Evolutionary conservation across 2,888 invertebrate species (phyloP).

Genomic region (Lasioglossum calceatum): DNA sequence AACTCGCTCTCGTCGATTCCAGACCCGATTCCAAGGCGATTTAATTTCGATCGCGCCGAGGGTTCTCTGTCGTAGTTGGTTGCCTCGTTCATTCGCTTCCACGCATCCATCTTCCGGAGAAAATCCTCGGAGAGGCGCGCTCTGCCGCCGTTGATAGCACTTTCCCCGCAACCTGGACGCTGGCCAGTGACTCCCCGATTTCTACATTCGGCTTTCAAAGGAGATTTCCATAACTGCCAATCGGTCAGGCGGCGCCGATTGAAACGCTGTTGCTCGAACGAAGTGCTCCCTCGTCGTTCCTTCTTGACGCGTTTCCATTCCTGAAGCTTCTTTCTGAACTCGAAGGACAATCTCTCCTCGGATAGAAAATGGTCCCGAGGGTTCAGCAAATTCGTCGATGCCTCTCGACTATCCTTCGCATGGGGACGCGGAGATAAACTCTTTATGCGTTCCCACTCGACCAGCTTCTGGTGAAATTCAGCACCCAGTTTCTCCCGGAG

Average conservation of each 20-base stretch:
- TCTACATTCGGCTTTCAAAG: constrained; percentile 72
- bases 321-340: constrained; percentile 92
- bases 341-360: constrained; percentile 91
- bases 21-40: constrained; percentile 15
- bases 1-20: constrained; percentile 85
- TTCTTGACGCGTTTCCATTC: constrained; percentile 94
- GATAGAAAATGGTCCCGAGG: constrained; percentile 74
- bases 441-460: constrained; percentile 86
- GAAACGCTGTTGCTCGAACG: constrained; percentile 70
- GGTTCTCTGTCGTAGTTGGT: constrained; percentile 84
- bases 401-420: constrained; percentile 29
- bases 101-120: constrained; percentile 93
- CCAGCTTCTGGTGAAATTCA: constrained; percentile 90
- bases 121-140: constrained; percentile 93
- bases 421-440: constrained; percentile 46
- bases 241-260: constrained; percentile 86
- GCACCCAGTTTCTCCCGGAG: constrained; percentile 90
- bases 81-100: constrained; percentile 91
- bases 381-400: background rate
- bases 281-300: constrained; percentile 74
- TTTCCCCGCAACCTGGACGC: constrained; percentile 54
- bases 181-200: constrained; percentile 39
- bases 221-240: constrained; percentile 87
- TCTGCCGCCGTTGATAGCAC: constrained; percentile 84
- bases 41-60: background rate